Conservation (phyloP, 2,888 invertebrate species). For the Campoplex capitator region DNA sequence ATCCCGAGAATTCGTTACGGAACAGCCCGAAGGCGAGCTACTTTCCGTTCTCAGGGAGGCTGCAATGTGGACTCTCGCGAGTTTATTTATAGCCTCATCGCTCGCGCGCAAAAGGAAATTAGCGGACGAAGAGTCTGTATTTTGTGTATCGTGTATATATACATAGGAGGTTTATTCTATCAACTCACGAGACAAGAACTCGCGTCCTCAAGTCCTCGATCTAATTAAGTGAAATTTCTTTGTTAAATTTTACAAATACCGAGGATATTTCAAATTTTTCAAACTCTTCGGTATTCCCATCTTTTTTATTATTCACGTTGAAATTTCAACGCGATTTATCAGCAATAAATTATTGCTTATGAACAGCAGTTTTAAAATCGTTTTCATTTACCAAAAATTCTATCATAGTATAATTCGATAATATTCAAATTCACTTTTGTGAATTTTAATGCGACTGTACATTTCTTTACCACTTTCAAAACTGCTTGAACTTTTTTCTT, state of each 20-base stretch:
- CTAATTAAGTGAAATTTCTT: constrained; percentile 12
- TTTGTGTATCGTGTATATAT: constrained; percentile 53
- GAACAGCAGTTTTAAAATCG: too few species aligned
- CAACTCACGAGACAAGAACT: not conserved
- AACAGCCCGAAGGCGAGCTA: constrained; percentile 83
- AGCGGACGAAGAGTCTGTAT: constrained; percentile 69
- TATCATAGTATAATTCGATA: too few species aligned
- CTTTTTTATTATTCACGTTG: too few species aligned
- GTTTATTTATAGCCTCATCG: constrained; percentile 81
- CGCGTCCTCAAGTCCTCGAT: constrained; percentile 1
- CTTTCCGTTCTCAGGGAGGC: constrained; percentile 83
- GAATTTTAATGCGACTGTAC: not conserved
- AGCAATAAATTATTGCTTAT: too few species aligned
- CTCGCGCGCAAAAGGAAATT: constrained; percentile 78
- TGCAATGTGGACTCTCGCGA: constrained; percentile 64
- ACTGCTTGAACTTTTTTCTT: too few species aligned
- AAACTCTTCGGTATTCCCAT: not conserved
- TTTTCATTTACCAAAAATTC: too few species aligned
- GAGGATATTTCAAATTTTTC: not conserved
- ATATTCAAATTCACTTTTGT: too few species aligned
- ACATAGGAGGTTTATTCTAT: not conserved
- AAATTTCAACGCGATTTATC: too few species aligned
- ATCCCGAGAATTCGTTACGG: constrained; percentile 82
- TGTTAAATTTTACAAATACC: not conserved
- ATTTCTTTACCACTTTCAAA: too few species aligned